Conservation (phyloP, 2,888 invertebrate species). For the Gymnosoma rotundatum region DNA sequence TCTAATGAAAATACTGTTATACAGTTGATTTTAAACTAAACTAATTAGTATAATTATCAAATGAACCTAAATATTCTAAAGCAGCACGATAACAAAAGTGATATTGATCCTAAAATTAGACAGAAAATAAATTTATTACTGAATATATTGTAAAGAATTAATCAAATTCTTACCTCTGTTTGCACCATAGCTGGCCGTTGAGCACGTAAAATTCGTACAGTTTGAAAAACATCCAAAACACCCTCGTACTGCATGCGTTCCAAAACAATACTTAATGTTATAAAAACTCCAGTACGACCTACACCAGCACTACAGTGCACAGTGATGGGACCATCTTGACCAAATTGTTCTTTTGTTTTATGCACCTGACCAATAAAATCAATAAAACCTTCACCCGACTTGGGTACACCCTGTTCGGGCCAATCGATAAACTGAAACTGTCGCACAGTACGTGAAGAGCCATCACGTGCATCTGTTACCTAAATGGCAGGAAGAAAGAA, state of each 20-base stretch:
- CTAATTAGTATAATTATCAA: slow-evolving; percentile 96
- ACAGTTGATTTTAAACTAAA: slow-evolving; percentile 62
- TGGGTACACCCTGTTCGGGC: slow-evolving; percentile 98
- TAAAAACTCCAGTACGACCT: slow-evolving; percentile 99
- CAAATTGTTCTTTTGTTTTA: slow-evolving; percentile 99
- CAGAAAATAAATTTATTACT: background rate
- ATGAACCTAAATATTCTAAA: slow-evolving; percentile 98
- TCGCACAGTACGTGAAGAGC: slow-evolving; percentile 96
- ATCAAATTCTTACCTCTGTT: slow-evolving; percentile 90
- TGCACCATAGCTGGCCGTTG: slow-evolving; percentile 99
- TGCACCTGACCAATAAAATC: slow-evolving; percentile 99
- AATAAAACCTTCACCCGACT: slow-evolving; percentile 98
- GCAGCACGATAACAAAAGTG: slow-evolving; percentile 99
- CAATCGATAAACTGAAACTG: slow-evolving; percentile 98
- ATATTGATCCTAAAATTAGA: slow-evolving; percentile 93
- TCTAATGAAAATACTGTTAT: slow-evolving; percentile 61
- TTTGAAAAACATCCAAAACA: slow-evolving; percentile 99
- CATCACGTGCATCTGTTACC: slow-evolving; percentile 98
- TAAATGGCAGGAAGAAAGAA: slow-evolving; percentile 71
- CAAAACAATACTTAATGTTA: slow-evolving; percentile 97
- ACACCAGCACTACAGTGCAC: slow-evolving; percentile 99
- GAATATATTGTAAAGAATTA: slow-evolving; percentile 51
- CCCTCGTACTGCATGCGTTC: slow-evolving; percentile 99
- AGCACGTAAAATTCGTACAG: slow-evolving; percentile 97
- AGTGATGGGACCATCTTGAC: slow-evolving; percentile 99